Conservation (phyloP, 2,113 vertebrate species). For the Protobothrops mucrosquamatus region DNA sequence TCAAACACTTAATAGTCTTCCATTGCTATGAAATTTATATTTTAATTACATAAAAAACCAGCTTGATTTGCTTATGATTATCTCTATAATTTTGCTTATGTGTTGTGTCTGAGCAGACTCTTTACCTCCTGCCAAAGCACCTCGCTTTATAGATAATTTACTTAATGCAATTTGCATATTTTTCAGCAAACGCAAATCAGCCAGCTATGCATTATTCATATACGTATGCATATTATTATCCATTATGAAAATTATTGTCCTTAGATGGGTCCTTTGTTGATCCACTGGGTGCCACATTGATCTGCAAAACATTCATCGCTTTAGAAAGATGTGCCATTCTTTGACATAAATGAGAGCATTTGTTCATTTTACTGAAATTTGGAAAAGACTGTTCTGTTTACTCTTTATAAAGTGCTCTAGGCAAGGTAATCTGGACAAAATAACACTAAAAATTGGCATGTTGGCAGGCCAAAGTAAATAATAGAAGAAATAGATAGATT, state of each 20-base stretch:
- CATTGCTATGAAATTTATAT: conserved; percentile 15
- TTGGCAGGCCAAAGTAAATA: not conserved
- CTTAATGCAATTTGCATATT: conserved; percentile 63
- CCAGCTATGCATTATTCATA: conserved; percentile 66
- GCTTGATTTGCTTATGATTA: conserved; percentile 39
- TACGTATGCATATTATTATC: conserved; percentile 24
- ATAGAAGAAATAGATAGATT: not conserved
- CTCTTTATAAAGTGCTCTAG: not conserved
- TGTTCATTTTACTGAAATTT: not conserved
- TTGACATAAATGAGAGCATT: not conserved
- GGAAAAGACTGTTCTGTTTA: not conserved
- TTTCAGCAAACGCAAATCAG: conserved; percentile 58
- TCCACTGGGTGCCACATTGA: conserved; percentile 42
- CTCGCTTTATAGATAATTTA: conserved; percentile 60
- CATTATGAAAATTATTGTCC: conserved; percentile 43
- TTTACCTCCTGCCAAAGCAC: conserved; percentile 64
- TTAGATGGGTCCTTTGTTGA: conserved; percentile 52
- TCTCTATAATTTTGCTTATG: conserved; percentile 31
- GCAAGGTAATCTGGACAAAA: not conserved
- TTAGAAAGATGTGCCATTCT: conserved; percentile 21
- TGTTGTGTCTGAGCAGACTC: conserved; percentile 47
- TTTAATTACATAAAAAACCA: conserved; percentile 47
- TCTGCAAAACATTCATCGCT: conserved; percentile 34
- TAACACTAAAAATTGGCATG: not conserved
- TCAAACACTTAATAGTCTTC: conserved; percentile 3